Conservation (phyloP, 1,140 invertebrate species). For the Plutomurus gul region DNA sequence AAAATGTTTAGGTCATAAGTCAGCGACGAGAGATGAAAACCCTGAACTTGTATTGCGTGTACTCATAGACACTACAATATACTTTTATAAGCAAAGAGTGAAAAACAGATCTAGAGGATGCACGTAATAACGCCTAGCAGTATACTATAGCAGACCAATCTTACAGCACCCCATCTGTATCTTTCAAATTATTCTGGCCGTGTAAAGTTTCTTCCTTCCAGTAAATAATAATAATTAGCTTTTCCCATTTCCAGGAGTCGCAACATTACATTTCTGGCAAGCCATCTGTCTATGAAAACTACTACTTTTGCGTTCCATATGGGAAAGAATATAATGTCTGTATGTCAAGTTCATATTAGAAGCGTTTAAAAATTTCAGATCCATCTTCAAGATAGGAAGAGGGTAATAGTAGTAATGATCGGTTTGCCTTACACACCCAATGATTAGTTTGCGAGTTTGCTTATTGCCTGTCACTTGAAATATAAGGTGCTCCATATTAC, state of each 20-base stretch:
- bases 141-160: no score
- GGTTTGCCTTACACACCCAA: background rate
- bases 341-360: no score
- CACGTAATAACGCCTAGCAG: no score
- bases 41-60: no score
- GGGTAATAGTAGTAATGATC: background rate
- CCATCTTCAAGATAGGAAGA: background rate
- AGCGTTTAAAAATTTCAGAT: no score
- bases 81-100: no score
- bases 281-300: no score
- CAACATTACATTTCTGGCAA: constrained; percentile 3
- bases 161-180: background rate
- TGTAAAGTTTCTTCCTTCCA: background rate
- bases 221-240: constrained; percentile 25
- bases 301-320: background rate
- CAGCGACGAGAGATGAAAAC: no score
- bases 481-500: no score
- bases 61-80: no score
- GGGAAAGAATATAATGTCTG: background rate
- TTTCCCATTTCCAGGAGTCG: background rate
- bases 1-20: no score
- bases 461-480: background rate
- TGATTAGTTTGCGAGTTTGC: background rate
- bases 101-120: no score
- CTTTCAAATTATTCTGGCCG: background rate